Evolutionary conservation across 2,888 invertebrate species (phyloP).

Genomic region (Macrosoma leucophasiata): DNA sequence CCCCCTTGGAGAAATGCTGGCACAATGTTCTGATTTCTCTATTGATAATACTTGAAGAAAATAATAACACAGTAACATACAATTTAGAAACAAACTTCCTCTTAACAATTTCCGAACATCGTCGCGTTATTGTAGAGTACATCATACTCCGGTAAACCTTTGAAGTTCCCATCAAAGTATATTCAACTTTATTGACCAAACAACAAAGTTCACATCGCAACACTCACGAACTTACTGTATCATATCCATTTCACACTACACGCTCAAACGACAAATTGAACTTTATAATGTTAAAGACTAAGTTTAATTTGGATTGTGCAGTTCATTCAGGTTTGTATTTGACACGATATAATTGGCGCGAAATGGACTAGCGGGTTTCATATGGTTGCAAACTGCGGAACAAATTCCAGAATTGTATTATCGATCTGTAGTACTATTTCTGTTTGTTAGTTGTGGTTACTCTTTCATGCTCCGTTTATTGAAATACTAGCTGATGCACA

Average conservation of each 20-base stretch:
- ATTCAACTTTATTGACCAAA: constrained; percentile 6
- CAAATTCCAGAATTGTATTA: too few species aligned
- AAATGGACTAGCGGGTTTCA: constrained; percentile 48
- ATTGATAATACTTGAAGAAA: background rate
- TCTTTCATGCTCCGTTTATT: too few species aligned
- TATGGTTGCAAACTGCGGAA: constrained; percentile 11
- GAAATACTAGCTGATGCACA: too few species aligned
- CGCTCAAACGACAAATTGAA: constrained; percentile 16
- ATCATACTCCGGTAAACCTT: constrained; percentile 56
- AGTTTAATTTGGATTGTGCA: constrained; percentile 24
- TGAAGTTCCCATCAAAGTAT: constrained; percentile 34
- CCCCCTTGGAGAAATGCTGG: too few species aligned
- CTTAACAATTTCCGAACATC: constrained; percentile 57
- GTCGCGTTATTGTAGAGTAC: constrained; percentile 58
- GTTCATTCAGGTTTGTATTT: constrained; percentile 40
- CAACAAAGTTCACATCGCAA: constrained; percentile 4
- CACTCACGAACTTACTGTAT: background rate
- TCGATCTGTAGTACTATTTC: too few species aligned
- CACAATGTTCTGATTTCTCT: too few species aligned
- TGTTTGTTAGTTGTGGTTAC: too few species aligned
- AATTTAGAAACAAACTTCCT: constrained; percentile 33
- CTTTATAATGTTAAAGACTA: constrained; percentile 27
- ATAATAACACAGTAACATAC: constrained; percentile 1
- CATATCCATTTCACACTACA: constrained; percentile 4
- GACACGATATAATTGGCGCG: constrained; percentile 68